phyloP scores from a whole-genome alignment of 2,888 invertebrate species.

The Schizaphis graminum region DNA sequence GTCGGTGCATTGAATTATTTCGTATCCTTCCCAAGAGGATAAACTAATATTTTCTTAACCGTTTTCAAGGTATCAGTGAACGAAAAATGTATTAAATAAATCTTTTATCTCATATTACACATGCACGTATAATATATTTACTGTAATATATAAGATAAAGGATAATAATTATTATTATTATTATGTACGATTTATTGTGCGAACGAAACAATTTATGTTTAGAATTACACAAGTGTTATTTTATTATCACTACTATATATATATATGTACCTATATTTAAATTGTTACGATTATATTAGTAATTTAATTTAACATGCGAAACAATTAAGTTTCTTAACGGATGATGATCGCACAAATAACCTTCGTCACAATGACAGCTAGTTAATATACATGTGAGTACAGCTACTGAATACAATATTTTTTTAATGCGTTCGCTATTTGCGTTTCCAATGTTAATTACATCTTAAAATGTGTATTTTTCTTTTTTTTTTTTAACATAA shows the following conservation, averaged over 20 bases:
- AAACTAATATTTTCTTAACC: conserved; percentile 53
- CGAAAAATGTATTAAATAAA: conserved; percentile 22
- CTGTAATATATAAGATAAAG: background rate
- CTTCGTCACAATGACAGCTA: conserved; percentile 51
- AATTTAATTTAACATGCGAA: background rate
- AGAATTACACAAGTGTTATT: background rate
- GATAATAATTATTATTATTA: too few species aligned
- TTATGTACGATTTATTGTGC: background rate
- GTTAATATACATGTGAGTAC: conserved; percentile 37
- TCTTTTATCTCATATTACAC: conserved; percentile 17
- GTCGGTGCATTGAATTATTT: conserved; percentile 40
- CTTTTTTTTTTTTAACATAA: background rate
- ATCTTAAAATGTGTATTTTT: conserved; percentile 22
- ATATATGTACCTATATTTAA: background rate
- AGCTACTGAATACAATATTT: conserved; percentile 54
- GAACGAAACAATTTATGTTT: background rate
- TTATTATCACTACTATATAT: background rate
- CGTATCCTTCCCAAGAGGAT: conserved; percentile 49
- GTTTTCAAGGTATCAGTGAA: conserved; percentile 5
- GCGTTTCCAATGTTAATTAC: conserved; percentile 38
- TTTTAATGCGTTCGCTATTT: conserved; percentile 46
- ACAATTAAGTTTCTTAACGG: conserved; percentile 14
- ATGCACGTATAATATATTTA: background rate
- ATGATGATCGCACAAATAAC: conserved; percentile 6
- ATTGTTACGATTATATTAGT: background rate